A percentile compares a stretch with the other conserved stretches of the same genome.
Evolutionary conservation across 1,140 invertebrate species (phyloP).

Genomic region (Nomia melanderi): DNA sequence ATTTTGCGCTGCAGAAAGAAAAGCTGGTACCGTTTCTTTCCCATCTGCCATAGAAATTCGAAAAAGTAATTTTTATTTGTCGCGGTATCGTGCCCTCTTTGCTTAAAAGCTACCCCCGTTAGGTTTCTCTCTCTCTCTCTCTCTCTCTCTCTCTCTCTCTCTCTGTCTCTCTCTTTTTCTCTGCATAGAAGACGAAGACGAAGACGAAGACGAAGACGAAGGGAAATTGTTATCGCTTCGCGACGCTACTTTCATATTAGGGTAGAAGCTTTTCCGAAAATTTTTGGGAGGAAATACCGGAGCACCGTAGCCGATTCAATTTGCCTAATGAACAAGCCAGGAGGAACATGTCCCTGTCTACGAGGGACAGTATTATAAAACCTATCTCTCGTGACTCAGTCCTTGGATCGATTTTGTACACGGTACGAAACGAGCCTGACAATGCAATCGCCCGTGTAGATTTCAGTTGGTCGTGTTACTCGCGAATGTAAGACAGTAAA

Average conservation of each 20-base stretch:
- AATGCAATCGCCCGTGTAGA: slow-evolving; percentile 19
- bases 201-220: slow-evolving; percentile 58
- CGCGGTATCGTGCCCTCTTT: slow-evolving; percentile 31
- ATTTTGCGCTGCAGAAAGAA: no score
- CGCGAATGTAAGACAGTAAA: slow-evolving; percentile 6
- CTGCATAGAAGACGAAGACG: no score
- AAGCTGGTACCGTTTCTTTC: no score
- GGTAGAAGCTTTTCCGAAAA: slow-evolving; percentile 66
- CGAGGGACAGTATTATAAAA: slow-evolving; percentile 42
- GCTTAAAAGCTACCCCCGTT: slow-evolving; percentile 30
- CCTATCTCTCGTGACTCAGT: slow-evolving; percentile 52
- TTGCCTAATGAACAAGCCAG: slow-evolving; percentile 64
- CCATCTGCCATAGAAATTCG: slow-evolving; percentile 30
- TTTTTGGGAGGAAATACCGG: slow-evolving; percentile 49
- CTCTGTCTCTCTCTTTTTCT: no score
- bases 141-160: no score
- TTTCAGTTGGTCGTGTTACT: not conserved
- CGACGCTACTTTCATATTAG: slow-evolving; percentile 59
- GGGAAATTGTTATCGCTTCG: slow-evolving; percentile 63
- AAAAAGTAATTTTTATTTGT: slow-evolving; percentile 61
- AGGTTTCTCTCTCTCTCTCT: no score
- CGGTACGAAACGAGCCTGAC: slow-evolving; percentile 23
- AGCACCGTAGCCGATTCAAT: slow-evolving; percentile 55
- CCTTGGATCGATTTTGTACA: slow-evolving; percentile 54
- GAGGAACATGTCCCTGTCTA: slow-evolving; percentile 19